Base-by-base conservation (phyloP, 2,113 vertebrate species). In the Leptobrachium leishanense region DNA sequence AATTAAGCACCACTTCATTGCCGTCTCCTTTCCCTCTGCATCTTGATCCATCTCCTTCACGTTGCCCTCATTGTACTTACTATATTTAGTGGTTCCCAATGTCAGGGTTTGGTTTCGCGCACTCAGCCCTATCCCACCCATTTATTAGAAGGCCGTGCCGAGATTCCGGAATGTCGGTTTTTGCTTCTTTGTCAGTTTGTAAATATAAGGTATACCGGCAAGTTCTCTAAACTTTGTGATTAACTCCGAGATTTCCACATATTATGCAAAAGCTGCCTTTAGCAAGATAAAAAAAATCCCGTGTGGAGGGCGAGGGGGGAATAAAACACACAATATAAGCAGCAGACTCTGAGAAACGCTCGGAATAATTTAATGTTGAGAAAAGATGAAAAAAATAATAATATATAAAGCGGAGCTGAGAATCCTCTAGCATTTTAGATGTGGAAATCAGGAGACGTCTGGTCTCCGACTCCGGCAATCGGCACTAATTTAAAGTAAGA, bases 61-160 rank as follows among this genome's bases (percentile, higher is more conserved):
- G 39, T 80, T 74, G 71, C 43, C 77, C 54, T 70, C 77, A 80
- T 68, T 80, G 71, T 74, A 68, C 77, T 74, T 74, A 74, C 77
- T 80, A 80, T 80, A 80, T 80, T 68, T 80, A 80, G 77, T 74
- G 20, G 64, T 59, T 67, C 68, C 74, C 77, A 80, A 74, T 80
- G 71, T 74, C 77, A 80, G 72, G 77, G 73, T 80, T 74, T 74
- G 63, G 74, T 80, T 80, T 74, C 77, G 59, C 63, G 53, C 77
- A 55, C 77, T 80, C 63, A 68, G 77, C 71, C 72, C 6, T 59
- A 39, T 50, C 41, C 42, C 63, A 46, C 53, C 64, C 71, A 62
- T 68, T 80, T 74, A 43, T 80, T 70, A 68, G 77, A 80, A 68
- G 50, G 31, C 13, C 46, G 50, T 3, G 10, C 63, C 68, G 44